Conservation (phyloP, 2,113 vertebrate species). For the Egretta garzetta region DNA sequence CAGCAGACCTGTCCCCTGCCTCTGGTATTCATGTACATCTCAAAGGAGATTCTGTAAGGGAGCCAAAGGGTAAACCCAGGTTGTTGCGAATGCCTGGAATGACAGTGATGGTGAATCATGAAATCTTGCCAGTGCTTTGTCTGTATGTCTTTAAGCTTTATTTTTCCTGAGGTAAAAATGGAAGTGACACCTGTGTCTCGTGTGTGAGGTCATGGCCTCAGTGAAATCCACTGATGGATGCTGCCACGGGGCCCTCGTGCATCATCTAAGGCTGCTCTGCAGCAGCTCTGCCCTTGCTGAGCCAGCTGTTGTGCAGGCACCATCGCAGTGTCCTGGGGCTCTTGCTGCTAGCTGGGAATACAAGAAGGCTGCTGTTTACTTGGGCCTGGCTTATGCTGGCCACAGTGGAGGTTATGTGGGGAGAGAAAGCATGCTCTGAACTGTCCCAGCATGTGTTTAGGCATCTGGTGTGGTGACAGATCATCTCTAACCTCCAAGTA, state of each 20-base stretch:
- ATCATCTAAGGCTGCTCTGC: not conserved
- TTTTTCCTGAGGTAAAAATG: not conserved
- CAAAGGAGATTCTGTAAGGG: not conserved
- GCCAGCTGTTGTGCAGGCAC: not conserved
- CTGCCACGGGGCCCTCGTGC: not conserved
- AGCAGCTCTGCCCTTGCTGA: not conserved
- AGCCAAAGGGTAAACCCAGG: not conserved
- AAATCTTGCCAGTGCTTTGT: not conserved
- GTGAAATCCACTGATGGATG: not conserved
- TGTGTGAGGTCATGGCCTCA: not conserved
- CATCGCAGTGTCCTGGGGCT: accelerated
- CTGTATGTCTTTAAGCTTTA: not conserved
- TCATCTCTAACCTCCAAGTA: not conserved
- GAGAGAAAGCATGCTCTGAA: not conserved
- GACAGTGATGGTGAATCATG: not conserved
- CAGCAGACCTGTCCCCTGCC: not conserved
- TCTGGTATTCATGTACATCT: not conserved
- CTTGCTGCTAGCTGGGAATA: not conserved
- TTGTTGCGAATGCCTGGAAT: not conserved
- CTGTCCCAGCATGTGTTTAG: not conserved
- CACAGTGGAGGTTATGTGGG: not conserved
- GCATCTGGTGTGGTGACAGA: not conserved
- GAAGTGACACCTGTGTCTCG: not conserved
- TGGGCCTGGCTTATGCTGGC: not conserved
- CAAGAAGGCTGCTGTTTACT: not conserved